phyloP scores from a whole-genome alignment of 2,797 vertebrate species.

The Anguilla marmorata region DNA sequence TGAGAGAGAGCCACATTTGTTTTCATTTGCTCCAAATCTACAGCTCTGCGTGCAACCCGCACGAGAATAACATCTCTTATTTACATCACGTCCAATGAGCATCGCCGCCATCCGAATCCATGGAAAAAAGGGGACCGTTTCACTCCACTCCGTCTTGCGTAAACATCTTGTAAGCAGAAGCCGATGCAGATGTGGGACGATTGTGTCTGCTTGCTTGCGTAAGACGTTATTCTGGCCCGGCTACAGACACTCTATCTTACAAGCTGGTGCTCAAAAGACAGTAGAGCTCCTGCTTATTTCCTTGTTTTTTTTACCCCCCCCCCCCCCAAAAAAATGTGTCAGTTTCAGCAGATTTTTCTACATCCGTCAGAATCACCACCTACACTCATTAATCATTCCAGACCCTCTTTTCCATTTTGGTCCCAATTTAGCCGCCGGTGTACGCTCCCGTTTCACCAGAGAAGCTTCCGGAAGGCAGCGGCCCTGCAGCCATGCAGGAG shows the following conservation, averaged over 20 bases:
- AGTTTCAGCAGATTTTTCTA: not conserved
- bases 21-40: slow-evolving; percentile 1
- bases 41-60: not conserved
- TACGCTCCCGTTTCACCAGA: not conserved
- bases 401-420: not conserved
- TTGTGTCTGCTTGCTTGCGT: not conserved
- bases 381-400: not conserved
- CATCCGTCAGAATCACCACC: not conserved
- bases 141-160: not conserved
- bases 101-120: not conserved
- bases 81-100: not conserved
- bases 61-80: not conserved
- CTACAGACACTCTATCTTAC: not conserved
- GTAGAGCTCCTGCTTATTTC: not conserved
- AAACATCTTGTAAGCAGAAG: not conserved
- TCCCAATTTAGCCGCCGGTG: not conserved
- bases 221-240: too few species aligned
- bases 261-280: not conserved
- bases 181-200: not conserved
- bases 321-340: not conserved
- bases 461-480: not conserved
- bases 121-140: not conserved
- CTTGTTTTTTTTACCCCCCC: not conserved
- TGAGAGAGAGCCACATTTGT: not conserved
- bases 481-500: too few species aligned